Base-by-base conservation (phyloP, 2,888 invertebrate genomes). In the Dorcus hopei region DNA sequence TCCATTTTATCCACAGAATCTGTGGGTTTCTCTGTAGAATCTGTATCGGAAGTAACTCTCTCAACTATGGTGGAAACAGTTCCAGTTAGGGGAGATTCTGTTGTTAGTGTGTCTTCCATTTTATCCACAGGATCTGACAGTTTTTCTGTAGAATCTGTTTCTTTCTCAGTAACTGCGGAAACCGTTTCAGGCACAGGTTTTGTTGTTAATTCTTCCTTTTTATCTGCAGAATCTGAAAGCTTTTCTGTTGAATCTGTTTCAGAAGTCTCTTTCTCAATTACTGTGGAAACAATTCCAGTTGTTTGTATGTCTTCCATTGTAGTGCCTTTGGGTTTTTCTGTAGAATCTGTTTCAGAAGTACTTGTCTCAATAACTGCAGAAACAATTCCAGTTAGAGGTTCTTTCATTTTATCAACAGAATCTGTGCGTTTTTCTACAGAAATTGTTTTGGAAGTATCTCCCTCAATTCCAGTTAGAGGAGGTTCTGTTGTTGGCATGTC, bases 191-290 rank as follows among this genome's bases (percentile, higher is more conserved):
- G 49, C 45, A 33, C 26, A 33, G 26, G 26, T 33, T 33, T 39
- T 38, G 5, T 9, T 54, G n/a, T 26, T 48, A 50, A 41, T 58
- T 43, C 40, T 53, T 42, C 49, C 43, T 23, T 38, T 56, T 54
- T 38, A 39, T 38, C 38, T 38, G 33, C 9, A 38, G 51, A 38
- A 23, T 49, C 58, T 42, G 16, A 33, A 45, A 43, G 23, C 48
- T 48, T 40, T 19, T 57, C 54, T 49, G 50, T 38, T 5, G 26
- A n/a, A 6, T 40, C 40, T 16, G 26, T 41, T 33, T 33, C 45
- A 38, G 19, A 49, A 7, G n/a, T 49, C 3, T 33, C 26, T 33
- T 6, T 33, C 26, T 33, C 26, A 33, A 33, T 5, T 33, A 1
- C 6, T 33, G 26, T 5, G 26, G 26, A 6, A 33, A 6, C 26